A percentile compares a stretch with the other conserved stretches of the same genome.
Evolutionary conservation across 2,888 invertebrate genomes (phyloP).

Genomic region (Meteorus colon): DNA sequence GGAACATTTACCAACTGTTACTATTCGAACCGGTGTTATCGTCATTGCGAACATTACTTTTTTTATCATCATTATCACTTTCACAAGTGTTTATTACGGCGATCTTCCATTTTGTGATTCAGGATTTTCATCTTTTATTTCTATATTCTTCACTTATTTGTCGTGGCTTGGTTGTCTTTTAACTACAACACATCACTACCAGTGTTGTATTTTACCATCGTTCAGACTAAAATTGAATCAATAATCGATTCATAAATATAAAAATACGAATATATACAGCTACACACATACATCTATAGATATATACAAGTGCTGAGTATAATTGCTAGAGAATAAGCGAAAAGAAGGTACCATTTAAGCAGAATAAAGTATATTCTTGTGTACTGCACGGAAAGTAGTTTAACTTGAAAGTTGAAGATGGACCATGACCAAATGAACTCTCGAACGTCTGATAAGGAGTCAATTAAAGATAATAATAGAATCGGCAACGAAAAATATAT

Average conservation of each 20-base stretch:
- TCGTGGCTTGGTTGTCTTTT: background rate
- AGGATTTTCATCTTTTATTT: background rate
- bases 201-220: background rate
- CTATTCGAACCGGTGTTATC: conserved; percentile 21
- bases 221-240: background rate
- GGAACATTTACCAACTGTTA: background rate
- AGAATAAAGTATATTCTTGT: conserved; percentile 23
- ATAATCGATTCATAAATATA: no score
- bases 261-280: no score
- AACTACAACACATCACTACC: background rate
- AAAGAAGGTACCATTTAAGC: background rate
- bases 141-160: background rate
- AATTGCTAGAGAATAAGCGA: background rate
- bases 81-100: conserved; percentile 17
- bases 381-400: background rate
- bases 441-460: background rate
- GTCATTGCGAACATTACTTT: conserved; percentile 32
- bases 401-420: conserved; percentile 8
- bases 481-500: background rate
- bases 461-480: background rate
- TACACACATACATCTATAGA: no score
- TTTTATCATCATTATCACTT: background rate
- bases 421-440: background rate
- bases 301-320: background rate
- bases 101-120: background rate